Evolutionary conservation across 92 coral and sea anemone species (phyloP), one percentile per base, ranked within the genome.

Genomic region (Epizoanthus illoricatus): DNA sequence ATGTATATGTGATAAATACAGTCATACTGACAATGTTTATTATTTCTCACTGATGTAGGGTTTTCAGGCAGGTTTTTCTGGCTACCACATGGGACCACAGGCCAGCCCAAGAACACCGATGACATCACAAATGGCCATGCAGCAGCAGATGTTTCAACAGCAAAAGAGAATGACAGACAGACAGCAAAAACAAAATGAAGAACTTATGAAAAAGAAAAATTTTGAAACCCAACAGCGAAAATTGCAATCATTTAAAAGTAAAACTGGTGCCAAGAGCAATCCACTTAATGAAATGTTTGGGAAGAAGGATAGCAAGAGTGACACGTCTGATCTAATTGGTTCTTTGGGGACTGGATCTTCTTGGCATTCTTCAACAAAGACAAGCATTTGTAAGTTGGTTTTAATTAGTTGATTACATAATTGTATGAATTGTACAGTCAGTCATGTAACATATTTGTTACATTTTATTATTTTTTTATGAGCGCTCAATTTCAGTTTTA

Each of bases 171-270:
- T 81, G 28, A 92, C 93, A 72, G 92, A 91, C 84, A 90, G 86
- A 71, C 84, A 85, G 8, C 83, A 86, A 41, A 90, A 90, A 79
- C 90, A 86, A 68, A 84, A 88, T 73, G 92, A 87, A 41, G 94
- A 93, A 66, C 10, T 90, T 12, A 87, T 83, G 52, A 96, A 90
- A 84, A 93, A 93, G 88, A 86, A 87, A 74, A 86, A 88, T 8
- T 89, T 93, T 91, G 99, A 96, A 85, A 85, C 88, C 60, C 95
- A 96, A 60, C 97, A 93, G 70, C 85, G 90, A 71, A 89, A 87
- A 42, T 79, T 93, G 66, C 92, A 93, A 82, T 88, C 92, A 67
- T 89, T 94, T 47, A 88, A 92, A 67, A 79, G 84, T 54, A 81
- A 52, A 59, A 86, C 92, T 4, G 84, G 86, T n/a, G 84, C 85